A percentile compares a stretch with the other conserved stretches of the same genome.
Evolutionary conservation across 1,140 invertebrate genomes (phyloP).

Genomic region (Calephelis nemesis): DNA sequence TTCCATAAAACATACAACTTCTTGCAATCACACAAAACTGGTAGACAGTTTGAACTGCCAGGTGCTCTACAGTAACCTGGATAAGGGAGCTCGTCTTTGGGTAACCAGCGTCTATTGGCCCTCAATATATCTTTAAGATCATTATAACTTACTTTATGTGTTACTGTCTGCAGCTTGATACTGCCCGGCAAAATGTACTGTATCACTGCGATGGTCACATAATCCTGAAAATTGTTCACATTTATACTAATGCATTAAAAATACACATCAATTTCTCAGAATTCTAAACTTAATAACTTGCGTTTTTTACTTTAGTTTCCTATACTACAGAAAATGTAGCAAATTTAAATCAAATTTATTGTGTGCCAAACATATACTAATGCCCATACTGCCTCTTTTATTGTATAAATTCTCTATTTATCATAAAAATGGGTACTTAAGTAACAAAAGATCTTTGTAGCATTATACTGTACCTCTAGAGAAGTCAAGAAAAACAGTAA

Average conservation of each 20-base stretch:
- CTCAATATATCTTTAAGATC: constrained; percentile 5
- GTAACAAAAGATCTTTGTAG: too few relatives aligned
- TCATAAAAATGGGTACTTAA: too few relatives aligned
- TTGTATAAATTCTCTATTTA: too few relatives aligned
- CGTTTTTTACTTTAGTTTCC: background rate
- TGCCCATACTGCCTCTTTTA: too few relatives aligned
- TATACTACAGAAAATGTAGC: too few relatives aligned
- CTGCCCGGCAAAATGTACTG: constrained; percentile 51
- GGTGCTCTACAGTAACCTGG: constrained; percentile 67
- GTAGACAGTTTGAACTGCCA: constrained; percentile 44
- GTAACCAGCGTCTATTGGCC: constrained; percentile 51
- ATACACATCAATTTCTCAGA: background rate
- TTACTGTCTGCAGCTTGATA: constrained; percentile 33
- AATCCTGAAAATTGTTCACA: constrained; percentile 13
- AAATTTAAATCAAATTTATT: too few relatives aligned
- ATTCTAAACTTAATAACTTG: background rate
- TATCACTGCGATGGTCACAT: constrained; percentile 35
- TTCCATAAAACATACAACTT: constrained; percentile 52
- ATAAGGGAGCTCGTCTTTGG: constrained; percentile 52
- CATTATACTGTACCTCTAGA: too few relatives aligned
- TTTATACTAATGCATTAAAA: background rate
- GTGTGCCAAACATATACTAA: too few relatives aligned
- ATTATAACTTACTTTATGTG: constrained; percentile 32
- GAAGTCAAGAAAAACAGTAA: too few relatives aligned
- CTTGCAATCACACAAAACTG: constrained; percentile 61